Conservation (phyloP, 2,113 vertebrate genomes). For the Xenotilapia longispinis region DNA sequence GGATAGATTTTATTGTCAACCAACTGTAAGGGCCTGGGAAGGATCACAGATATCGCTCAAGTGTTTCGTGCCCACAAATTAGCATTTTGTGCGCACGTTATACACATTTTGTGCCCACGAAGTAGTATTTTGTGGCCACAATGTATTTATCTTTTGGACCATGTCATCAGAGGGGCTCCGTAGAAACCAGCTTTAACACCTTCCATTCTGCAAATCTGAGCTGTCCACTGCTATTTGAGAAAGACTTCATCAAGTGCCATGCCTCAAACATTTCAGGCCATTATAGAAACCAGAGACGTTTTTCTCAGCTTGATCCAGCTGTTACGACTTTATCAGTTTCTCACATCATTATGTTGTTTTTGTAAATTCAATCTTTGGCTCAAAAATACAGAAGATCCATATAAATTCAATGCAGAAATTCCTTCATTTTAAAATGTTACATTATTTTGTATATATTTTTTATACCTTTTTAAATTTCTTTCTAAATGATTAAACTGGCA, state of each 20-base stretch:
- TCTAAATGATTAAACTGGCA: not conserved
- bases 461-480: not conserved
- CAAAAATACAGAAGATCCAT: not conserved
- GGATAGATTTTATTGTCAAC: not conserved
- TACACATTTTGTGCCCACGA: accelerated
- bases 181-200: not conserved
- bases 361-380: not conserved
- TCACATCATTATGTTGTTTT: not conserved
- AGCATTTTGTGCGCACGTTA: not conserved
- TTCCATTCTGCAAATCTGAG: not conserved
- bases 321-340: not conserved
- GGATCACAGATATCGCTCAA: not conserved
- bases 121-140: too few species aligned
- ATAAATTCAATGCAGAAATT: not conserved
- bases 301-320: not conserved
- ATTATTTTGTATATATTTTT: not conserved
- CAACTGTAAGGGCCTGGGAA: not conserved
- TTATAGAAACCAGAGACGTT: not conserved
- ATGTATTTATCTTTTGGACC: too few species aligned
- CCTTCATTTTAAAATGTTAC: not conserved
- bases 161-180: too few species aligned
- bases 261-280: accelerated
- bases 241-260: not conserved
- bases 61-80: accelerated
- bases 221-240: not conserved